A percentile compares a stretch with the other conserved stretches of the same genome.
phyloP scores from a whole-genome alignment of 2,888 invertebrate genomes.

The Furcula furcula region DNA sequence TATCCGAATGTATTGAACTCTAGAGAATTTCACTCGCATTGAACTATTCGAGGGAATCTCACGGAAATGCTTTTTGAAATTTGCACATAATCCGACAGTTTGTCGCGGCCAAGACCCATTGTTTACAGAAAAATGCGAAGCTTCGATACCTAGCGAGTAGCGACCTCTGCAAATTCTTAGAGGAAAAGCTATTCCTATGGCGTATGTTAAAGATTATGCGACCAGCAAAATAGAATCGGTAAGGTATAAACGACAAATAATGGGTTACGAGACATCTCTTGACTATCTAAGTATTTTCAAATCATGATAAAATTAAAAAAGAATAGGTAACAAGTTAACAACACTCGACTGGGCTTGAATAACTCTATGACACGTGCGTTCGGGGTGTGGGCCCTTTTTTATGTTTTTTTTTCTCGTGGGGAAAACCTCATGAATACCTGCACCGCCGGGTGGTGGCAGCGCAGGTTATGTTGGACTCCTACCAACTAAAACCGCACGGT shows the following conservation, averaged over 20 bases:
- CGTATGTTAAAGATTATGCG: constrained; percentile 24
- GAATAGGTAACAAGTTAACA: too few species aligned
- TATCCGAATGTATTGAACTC: constrained; percentile 73
- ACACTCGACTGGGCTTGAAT: too few species aligned
- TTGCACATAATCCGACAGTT: constrained; percentile 53
- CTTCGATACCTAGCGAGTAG: constrained; percentile 31
- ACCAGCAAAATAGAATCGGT: constrained; percentile 12
- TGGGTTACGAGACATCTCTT: constrained; percentile 1
- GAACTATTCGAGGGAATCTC: constrained; percentile 47
- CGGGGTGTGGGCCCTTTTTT: too few species aligned
- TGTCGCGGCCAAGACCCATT: constrained; percentile 38
- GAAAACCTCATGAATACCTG: too few species aligned
- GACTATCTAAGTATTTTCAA: too few species aligned
- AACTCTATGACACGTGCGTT: too few species aligned
- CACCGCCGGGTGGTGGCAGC: too few species aligned
- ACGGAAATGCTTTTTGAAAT: constrained; percentile 50
- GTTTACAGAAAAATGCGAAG: constrained; percentile 52
- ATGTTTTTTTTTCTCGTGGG: too few species aligned
- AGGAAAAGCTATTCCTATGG: constrained; percentile 21
- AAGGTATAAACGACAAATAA: constrained; percentile 7
- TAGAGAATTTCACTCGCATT: constrained; percentile 64
- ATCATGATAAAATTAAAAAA: too few species aligned
- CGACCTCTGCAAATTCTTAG: constrained; percentile 36
- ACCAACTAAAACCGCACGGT: too few species aligned
- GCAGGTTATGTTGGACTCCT: too few species aligned